These are phyloP conservation scores for Penaeus indicus DNA, from an alignment of 1,140 invertebrate genomes.

Conservation along the genomic window DNA sequence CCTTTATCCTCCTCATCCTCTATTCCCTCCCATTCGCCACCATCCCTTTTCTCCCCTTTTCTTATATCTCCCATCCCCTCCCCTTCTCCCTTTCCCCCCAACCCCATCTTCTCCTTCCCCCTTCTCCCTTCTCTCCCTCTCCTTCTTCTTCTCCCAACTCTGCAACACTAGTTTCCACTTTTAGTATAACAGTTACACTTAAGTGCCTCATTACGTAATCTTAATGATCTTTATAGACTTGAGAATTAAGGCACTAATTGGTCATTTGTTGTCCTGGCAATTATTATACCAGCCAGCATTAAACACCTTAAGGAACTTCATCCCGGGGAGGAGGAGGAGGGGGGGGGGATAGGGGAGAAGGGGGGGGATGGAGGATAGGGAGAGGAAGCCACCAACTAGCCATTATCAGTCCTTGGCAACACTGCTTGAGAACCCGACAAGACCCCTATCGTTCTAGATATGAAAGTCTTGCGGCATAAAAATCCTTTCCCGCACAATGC, in stretches of 20 bases:
- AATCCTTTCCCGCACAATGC: constrained; percentile 25
- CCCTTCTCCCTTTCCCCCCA: not conserved
- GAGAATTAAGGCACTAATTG: too few relatives aligned
- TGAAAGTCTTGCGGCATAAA: constrained; percentile 22
- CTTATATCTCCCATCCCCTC: not conserved
- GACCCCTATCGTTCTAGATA: constrained; percentile 26
- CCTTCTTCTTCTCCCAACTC: not conserved
- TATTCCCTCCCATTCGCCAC: not conserved
- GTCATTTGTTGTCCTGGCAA: too few relatives aligned
- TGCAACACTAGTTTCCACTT: not conserved
- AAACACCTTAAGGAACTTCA: too few relatives aligned
- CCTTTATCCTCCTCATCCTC: not conserved
- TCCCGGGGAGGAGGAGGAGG: too few relatives aligned
- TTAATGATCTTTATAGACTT: not conserved
- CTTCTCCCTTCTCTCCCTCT: not conserved
- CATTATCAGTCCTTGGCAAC: too few relatives aligned
- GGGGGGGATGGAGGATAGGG: too few relatives aligned
- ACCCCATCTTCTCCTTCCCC: not conserved
- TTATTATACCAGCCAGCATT: too few relatives aligned
- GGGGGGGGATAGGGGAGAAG: too few relatives aligned
- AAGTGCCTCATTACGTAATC: not conserved
- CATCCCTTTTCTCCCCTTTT: too few relatives aligned
- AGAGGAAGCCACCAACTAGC: too few relatives aligned
- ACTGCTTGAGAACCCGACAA: not conserved
- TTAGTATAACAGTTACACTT: constrained; percentile 6